Evolutionary conservation across 2,113 vertebrate genomes (phyloP), one percentile per base, ranked within the genome.

Genomic region (Oenanthe oenanthe): DNA sequence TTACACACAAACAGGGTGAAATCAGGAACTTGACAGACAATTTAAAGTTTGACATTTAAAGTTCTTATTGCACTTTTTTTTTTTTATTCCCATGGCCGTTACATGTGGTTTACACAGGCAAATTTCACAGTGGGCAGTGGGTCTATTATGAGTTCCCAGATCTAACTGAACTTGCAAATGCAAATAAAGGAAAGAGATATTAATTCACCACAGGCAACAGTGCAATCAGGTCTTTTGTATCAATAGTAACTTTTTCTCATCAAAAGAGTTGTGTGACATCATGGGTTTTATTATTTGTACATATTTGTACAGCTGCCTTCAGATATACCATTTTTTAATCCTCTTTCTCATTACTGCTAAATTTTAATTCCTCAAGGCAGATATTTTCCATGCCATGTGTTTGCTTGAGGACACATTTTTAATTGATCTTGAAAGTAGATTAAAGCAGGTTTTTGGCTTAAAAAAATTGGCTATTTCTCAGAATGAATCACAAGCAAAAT

Each of bases 361-460:
- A 87, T 74, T 92, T 89, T 61, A 76, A 42, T 71, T 89, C 73
- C 66, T 88, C 3, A 0, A 91, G 62, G 50, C 70, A 85, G 70
- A 70, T 1, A 1, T 54, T 95, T 95, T 87, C 70, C 47, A 32
- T 75, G 45, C 45, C 62, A 76, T 82, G 77, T 87, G 74, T 92
- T 92, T 94, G 73, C 74, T 77, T 54, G 53, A 85, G 58, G 56
- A 89, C 54, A 90, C 45, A 61, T 89, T 95, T 95, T 95, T 93
- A 96, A 94, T 92, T 94, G 92, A 96, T 96, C 85, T 68, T 89
- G 70, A 85, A 92, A 89, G 92, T 42, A 91, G 66, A 96, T 90
- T 76, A 90, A 85, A 85, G 11, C 58, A 88, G 54, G 47, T 45
- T 95, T 96, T 92, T 95, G 78, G 88, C 73, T 81, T 87, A 10